These are phyloP conservation scores for Diarsia brunnea DNA, from an alignment of 2,888 invertebrate genomes.

Conservation along the genomic window DNA sequence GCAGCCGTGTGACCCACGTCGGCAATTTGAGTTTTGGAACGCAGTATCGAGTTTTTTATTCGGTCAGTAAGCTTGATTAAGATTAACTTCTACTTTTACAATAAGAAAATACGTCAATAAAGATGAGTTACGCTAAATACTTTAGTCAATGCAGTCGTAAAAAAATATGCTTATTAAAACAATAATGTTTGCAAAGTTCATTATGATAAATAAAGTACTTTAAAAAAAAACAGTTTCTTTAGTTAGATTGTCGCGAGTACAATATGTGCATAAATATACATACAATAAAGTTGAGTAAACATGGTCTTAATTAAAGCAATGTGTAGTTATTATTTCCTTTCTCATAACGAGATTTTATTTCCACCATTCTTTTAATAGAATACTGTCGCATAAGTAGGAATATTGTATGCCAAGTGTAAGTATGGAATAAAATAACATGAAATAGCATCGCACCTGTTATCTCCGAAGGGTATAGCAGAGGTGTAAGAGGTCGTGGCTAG, in stretches of 20 bases:
- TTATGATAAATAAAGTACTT: neutral
- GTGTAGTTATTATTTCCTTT: constrained; percentile 38
- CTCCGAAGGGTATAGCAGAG: too few species aligned
- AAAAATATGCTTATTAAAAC: neutral
- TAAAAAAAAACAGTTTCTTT: constrained; percentile 4
- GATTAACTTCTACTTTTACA: too few species aligned
- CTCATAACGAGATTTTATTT: constrained; percentile 27
- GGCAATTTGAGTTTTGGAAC: too few species aligned
- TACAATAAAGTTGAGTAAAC: constrained; percentile 23
- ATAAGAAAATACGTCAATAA: neutral
- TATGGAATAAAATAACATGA: neutral
- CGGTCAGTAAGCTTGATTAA: too few species aligned
- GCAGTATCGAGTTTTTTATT: too few species aligned
- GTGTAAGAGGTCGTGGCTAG: too few species aligned
- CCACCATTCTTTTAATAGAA: constrained; percentile 19
- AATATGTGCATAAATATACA: constrained; percentile 12
- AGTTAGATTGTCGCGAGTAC: neutral
- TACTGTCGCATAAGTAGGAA: neutral
- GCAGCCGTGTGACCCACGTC: too few species aligned
- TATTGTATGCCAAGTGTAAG: neutral
- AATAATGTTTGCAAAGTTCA: constrained; percentile 5
- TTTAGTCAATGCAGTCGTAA: neutral
- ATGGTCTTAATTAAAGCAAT: constrained; percentile 15
- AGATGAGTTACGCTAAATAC: neutral
- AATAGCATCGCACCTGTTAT: too few species aligned